Base-by-base conservation (phyloP, 2,797 vertebrate genomes). In the Myiotriccus ornatus region DNA sequence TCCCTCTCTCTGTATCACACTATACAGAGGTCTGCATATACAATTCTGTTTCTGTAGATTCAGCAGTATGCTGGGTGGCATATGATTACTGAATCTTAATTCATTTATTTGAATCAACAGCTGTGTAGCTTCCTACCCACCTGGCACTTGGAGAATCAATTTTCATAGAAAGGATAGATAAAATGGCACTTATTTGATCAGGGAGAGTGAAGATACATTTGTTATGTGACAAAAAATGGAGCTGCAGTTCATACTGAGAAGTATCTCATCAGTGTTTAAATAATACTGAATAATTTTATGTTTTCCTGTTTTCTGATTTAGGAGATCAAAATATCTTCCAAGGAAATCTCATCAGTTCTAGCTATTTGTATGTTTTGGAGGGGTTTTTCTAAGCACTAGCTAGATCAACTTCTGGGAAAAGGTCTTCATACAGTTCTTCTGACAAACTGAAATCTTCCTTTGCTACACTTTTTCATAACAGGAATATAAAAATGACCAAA, bases 231-330 rank as follows among this genome's bases (percentile, higher is more conserved):
- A 71, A 68, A 73, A 94, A 90, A 68, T 6, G 27, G 49, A 75
- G 27, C 62, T 90, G 55, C 17, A 78, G 49, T 46, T 84, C 37
- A 68, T n/a, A 57, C 17, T 25, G 56, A 81, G 9, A 90, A 73
- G n/a, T 12, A 57, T 37, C 60, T 91, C 83, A 77, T 81, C 32
- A 49, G 25, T 44, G 28, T 24, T 90, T 81, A 90, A 85, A 79
- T 52, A 83, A 41, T 30, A 84, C 21, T 30, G 39, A 90, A 60
- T 57, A 91, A 91, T 64, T 60, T 77, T 10, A 70, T 12, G 11
- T 81, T 85, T 90, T 90, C 85, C 56, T 90, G 60, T 67, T 93
- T 90, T 93, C 49, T 78, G 56, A 75, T 53, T 63, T 52, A 89
- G 56, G 22, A 84, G 46, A 57, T 78, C 34, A 82, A 87, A 88